Conservation (phyloP, 2,888 invertebrate species). For the Amiota minor region DNA sequence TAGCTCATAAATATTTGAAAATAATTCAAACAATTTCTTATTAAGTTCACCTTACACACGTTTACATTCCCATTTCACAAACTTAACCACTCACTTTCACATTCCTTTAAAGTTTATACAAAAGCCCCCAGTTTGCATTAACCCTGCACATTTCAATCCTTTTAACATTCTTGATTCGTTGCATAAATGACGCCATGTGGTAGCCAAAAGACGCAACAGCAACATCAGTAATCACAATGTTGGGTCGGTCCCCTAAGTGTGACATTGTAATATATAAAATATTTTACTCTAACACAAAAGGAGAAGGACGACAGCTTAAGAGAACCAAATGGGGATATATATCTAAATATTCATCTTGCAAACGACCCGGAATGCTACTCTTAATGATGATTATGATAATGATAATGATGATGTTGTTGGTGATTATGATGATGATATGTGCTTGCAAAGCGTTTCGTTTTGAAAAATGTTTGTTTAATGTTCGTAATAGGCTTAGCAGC, state of each 20-base stretch:
- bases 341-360: too few relatives aligned
- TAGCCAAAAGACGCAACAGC: not conserved
- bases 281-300: constrained; percentile 63
- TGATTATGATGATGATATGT: constrained; percentile 24
- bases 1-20: constrained; percentile 67
- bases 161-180: not conserved
- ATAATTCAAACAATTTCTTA: constrained; percentile 61
- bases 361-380: too few relatives aligned
- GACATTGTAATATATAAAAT: constrained; percentile 63
- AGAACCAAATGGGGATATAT: not conserved
- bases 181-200: constrained; percentile 58
- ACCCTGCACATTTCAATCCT: constrained; percentile 4
- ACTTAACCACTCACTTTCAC: constrained; percentile 31
- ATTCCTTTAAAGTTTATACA: not conserved
- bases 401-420: not conserved
- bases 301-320: constrained; percentile 1
- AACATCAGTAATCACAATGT: constrained; percentile 33
- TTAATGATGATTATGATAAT: not conserved
- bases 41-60: constrained; percentile 33
- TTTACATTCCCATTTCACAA: not conserved
- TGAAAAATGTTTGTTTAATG: constrained; percentile 67
- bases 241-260: constrained; percentile 60
- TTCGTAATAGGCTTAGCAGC: constrained; percentile 65
- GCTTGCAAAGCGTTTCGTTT: constrained; percentile 66
- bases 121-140: too few relatives aligned